phyloP scores from a whole-genome alignment of 2,797 vertebrate species.

The Tamandua tetradactyla region DNA sequence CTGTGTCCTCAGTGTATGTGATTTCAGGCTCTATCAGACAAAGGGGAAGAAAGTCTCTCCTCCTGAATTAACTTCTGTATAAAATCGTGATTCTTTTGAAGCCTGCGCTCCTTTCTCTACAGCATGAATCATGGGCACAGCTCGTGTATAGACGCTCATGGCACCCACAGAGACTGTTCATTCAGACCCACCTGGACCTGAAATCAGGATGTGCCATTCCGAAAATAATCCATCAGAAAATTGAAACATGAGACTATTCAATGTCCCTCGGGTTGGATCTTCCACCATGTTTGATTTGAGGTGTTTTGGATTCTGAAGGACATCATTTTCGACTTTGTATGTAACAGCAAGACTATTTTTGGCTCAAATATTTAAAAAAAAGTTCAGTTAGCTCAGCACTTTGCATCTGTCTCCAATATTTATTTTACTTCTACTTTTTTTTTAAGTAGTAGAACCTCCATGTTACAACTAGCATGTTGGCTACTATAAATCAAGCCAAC shows the following conservation, averaged over 20 bases:
- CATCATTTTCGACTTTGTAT: neutral
- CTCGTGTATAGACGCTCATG: neutral
- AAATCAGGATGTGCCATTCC: neutral
- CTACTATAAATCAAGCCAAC: neutral
- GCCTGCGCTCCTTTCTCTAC: neutral
- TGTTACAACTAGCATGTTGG: neutral
- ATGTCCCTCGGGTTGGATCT: neutral
- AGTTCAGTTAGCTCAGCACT: neutral
- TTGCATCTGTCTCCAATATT: neutral
- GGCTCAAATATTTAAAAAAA: neutral
- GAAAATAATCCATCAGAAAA: constrained; percentile 22
- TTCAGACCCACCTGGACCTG: neutral
- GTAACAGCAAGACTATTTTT: constrained; percentile 11
- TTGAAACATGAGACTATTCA: neutral
- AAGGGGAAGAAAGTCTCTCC: neutral
- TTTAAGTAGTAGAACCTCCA: neutral
- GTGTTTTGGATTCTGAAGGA: neutral
- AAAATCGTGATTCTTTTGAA: neutral
- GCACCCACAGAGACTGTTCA: neutral
- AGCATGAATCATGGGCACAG: neutral
- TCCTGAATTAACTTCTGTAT: neutral
- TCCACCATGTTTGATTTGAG: neutral
- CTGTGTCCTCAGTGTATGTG: neutral
- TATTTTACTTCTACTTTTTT: neutral
- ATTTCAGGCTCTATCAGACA: neutral